These are phyloP conservation scores for Ferrisia virgata DNA, from an alignment of 2,888 invertebrate genomes.

Conservation along the genomic window DNA sequence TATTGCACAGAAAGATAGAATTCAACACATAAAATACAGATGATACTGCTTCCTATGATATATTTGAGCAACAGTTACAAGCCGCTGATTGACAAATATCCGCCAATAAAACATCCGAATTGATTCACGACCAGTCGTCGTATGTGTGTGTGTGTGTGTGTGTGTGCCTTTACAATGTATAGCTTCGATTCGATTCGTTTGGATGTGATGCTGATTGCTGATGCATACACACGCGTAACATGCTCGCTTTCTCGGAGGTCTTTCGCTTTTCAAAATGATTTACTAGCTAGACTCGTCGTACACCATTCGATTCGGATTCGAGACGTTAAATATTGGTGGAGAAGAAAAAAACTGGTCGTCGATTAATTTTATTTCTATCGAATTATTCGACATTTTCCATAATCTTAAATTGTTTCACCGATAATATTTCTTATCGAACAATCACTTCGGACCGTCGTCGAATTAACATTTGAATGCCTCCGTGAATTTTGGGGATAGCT, in stretches of 20 bases:
- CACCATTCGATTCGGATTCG: neutral
- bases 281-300: neutral
- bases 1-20: neutral
- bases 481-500: neutral
- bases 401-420: conserved; percentile 23
- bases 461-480: conserved; percentile 15
- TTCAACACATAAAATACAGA: too few relatives aligned
- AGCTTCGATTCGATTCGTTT: neutral
- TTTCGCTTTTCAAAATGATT: neutral
- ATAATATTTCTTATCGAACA: conserved; percentile 23
- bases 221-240: neutral
- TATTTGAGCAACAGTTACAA: neutral
- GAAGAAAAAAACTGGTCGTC: neutral
- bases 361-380: conserved; percentile 31
- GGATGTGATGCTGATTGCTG: too few relatives aligned
- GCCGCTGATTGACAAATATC: conserved; percentile 17
- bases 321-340: neutral
- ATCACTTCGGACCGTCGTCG: neutral
- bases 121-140: neutral
- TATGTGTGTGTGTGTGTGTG: neutral
- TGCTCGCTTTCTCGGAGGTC: conserved; percentile 11
- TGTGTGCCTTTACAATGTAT: neutral
- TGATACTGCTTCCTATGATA: neutral
- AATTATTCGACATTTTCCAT: conserved; percentile 19
- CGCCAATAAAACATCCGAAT: neutral